Conservation (phyloP, 1,140 invertebrate genomes). For the Ganaspis sp. region DNA sequence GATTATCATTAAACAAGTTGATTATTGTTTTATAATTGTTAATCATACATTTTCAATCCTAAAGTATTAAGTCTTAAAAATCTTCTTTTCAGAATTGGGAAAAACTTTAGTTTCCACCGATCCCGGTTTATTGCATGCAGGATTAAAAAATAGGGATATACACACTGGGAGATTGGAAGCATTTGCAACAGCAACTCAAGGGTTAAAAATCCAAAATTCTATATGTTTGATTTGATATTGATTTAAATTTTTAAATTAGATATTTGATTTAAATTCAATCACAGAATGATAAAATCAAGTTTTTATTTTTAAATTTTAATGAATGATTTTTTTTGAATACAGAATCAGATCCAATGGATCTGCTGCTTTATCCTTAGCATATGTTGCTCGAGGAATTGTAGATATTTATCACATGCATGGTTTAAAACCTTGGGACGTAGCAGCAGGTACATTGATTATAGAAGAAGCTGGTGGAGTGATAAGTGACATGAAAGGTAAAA, state of each 20-base stretch:
- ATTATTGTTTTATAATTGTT: too few species aligned
- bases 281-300: background rate
- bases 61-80: too few species aligned
- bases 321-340: background rate
- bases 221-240: background rate
- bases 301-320: conserved; percentile 20
- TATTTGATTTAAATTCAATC: conserved; percentile 9
- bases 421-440: conserved; percentile 83
- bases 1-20: too few species aligned
- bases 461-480: conserved; percentile 86
- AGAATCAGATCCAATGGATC: conserved; percentile 77
- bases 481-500: conserved; percentile 79
- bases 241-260: background rate
- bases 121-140: conserved; percentile 22
- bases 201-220: conserved; percentile 48
- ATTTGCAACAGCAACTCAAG: conserved; percentile 37
- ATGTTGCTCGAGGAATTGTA: conserved; percentile 82
- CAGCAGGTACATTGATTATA: conserved; percentile 82
- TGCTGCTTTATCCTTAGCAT: conserved; percentile 83
- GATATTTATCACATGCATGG: conserved; percentile 84
- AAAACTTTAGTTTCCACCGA: conserved; percentile 57
- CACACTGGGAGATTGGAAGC: conserved; percentile 45
- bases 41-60: too few species aligned
- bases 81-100: conserved; percentile 53
- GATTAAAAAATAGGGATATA: conserved; percentile 46